Evolutionary conservation across 2,113 vertebrate genomes (phyloP), one percentile per base, ranked within the genome.

Genomic region (Chloropsis cyanopogon): DNA sequence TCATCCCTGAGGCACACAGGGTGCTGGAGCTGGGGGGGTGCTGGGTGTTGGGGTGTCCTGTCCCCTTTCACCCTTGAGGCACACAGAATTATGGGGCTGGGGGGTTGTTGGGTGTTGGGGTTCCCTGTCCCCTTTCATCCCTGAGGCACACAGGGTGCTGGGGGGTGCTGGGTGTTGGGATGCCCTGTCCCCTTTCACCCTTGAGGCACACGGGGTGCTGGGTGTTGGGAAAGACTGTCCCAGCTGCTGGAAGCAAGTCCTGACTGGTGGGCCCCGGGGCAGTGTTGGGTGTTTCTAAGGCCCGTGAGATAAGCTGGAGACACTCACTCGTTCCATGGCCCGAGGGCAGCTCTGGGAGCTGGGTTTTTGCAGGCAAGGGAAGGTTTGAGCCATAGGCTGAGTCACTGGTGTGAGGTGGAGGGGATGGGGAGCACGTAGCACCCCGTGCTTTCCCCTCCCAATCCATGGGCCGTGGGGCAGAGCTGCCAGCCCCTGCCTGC

Each of bases 391-490:
- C 12, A 3, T 18, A 5, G 41, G 14, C 28, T 54, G 85, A 47
- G 70, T 54, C 42, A 19, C 68, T 21, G 78, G 19, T 3, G 22
- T 6, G 41, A 78, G 68, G 37, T 3, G 2, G 75, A 61, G 68
- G 44, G 29, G n/a, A 28, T 44, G 66, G 54, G 52, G 35, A 1
- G 21, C 73, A 28, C 2, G 6, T 47, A 59, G 50, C 69, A 66
- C 39, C 39, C 63, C 20, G 0, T 29, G 56, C 11, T 23, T 59
- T 63, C 50, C 25, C 31, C 28, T 54, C 65, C 90, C 41, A 29
- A 31, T 14, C 46, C 46, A 0, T 1, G 33, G 50, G 47, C 29
- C 19, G 0, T 1, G 31, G 53, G 49, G 33, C 44, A 65, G 85
- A 77, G 73, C 88, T 64, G 41, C 63, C 80, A 42, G 33, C 29